phyloP scores from a whole-genome alignment of 2,113 vertebrate genomes.

The Isichthys henryi region DNA sequence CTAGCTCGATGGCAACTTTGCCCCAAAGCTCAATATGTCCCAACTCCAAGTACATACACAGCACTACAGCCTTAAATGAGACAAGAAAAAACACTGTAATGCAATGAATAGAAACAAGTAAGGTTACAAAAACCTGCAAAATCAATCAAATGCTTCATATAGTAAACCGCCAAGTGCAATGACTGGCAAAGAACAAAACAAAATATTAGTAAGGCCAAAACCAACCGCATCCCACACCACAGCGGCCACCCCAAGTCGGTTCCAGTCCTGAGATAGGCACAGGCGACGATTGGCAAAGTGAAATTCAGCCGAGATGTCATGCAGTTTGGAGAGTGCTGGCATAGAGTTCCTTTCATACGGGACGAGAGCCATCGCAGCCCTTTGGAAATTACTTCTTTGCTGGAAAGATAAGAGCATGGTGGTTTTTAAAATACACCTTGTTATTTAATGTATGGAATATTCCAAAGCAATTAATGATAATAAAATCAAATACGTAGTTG shows the following conservation, averaged over 20 bases:
- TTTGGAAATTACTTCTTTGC: neutral
- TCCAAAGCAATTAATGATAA: neutral
- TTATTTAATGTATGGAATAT: neutral
- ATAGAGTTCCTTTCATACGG: slow-evolving; percentile 62
- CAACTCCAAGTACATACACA: slow-evolving; percentile 81
- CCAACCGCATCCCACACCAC: slow-evolving; percentile 94
- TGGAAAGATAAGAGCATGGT: neutral
- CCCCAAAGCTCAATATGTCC: slow-evolving; percentile 66
- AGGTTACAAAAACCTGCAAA: neutral
- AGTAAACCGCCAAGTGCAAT: neutral
- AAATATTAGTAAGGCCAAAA: neutral
- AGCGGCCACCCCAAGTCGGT: slow-evolving; percentile 77
- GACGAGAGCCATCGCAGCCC: slow-evolving; percentile 74
- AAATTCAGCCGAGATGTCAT: slow-evolving; percentile 65
- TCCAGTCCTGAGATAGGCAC: slow-evolving; percentile 80
- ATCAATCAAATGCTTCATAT: neutral
- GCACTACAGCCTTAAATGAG: slow-evolving; percentile 73
- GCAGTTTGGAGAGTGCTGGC: slow-evolving; percentile 68
- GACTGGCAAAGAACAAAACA: neutral
- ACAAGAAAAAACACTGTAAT: slow-evolving; percentile 10
- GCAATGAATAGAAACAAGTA: neutral
- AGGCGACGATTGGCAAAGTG: slow-evolving; percentile 68
- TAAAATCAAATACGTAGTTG: neutral
- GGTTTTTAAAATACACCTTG: neutral
- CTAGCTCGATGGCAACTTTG: slow-evolving; percentile 73